phyloP scores from a whole-genome alignment of 2,113 vertebrate species.

The Peucedramus taeniatus region DNA sequence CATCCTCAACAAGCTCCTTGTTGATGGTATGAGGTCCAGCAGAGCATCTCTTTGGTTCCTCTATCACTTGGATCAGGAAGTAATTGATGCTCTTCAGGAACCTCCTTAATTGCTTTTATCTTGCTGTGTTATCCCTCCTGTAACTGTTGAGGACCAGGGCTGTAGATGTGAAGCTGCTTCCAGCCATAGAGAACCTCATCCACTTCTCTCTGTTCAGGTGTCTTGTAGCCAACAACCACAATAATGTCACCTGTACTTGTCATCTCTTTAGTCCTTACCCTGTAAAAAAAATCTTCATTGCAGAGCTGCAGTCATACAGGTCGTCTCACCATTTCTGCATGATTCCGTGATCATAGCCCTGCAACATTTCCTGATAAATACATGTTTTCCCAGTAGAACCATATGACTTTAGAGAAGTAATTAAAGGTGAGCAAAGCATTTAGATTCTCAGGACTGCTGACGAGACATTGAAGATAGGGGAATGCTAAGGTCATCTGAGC shows the following conservation, averaged over 20 bases:
- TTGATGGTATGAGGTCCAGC: background rate
- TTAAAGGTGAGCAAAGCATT: background rate
- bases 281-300: background rate
- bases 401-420: background rate
- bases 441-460: background rate
- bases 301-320: accelerated
- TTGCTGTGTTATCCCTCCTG: background rate
- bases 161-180: background rate
- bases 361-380: background rate
- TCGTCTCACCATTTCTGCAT: background rate
- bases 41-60: background rate
- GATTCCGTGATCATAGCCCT: background rate
- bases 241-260: background rate
- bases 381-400: background rate
- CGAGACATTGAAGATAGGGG: background rate
- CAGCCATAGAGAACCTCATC: background rate
- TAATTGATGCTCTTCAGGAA: background rate
- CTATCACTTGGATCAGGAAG: background rate
- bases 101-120: background rate
- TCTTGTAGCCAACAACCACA: background rate
- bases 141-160: background rate
- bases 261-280: background rate
- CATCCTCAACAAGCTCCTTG: background rate
- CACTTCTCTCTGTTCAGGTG: background rate
- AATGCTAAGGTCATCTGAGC: background rate